These are phyloP conservation scores for Diglossa brunneiventris DNA, from an alignment of 2,113 vertebrate species.

Conservation along the genomic window DNA sequence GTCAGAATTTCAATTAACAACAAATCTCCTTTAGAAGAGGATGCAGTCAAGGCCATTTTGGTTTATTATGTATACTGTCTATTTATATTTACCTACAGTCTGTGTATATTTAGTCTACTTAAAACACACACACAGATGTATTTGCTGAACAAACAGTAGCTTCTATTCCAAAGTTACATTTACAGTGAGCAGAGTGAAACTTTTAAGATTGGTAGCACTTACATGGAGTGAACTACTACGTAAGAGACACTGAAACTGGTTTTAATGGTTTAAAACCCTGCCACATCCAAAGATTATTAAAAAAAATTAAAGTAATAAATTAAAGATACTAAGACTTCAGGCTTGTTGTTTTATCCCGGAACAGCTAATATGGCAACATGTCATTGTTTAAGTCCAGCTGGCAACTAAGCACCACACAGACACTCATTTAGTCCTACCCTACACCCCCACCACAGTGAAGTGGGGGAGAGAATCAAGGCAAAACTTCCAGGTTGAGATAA, in stretches of 20 bases:
- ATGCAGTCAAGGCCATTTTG: background rate
- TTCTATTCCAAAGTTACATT: background rate
- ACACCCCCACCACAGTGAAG: rapidly evolving
- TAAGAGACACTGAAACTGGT: background rate
- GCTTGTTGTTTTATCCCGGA: background rate
- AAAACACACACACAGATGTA: background rate
- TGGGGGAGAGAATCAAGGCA: background rate
- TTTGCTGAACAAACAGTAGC: constrained; percentile 8
- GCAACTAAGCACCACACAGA: background rate
- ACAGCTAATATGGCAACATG: background rate
- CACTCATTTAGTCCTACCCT: too few relatives aligned
- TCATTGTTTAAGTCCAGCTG: background rate
- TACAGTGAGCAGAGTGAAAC: background rate
- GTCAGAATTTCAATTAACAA: background rate
- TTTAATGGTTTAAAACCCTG: background rate
- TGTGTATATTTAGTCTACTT: background rate
- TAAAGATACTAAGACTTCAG: background rate
- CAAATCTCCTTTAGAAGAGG: background rate
- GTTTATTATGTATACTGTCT: background rate
- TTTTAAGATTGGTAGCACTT: background rate
- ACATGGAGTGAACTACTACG: background rate
- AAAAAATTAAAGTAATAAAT: background rate
- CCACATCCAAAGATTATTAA: background rate
- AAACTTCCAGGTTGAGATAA: background rate
- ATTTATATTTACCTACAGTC: constrained; percentile 11